These are phyloP conservation scores for Bos javanicus DNA, from an alignment of 2,113 vertebrate genomes.

Conservation along the genomic window DNA sequence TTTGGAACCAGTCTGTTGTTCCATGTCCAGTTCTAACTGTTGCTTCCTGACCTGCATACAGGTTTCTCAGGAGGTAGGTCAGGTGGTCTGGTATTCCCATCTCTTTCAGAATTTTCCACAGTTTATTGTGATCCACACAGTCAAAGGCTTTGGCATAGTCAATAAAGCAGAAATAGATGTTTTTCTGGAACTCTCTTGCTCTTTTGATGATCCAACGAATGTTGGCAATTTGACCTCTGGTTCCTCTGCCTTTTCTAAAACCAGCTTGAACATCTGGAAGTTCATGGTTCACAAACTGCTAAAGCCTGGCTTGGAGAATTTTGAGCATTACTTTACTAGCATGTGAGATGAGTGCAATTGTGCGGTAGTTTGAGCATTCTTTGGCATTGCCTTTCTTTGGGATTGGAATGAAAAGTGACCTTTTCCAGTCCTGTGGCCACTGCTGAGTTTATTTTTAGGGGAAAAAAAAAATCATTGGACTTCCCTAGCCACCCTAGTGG, in stretches of 20 bases:
- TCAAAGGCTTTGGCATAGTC: background rate
- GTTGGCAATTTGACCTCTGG: background rate
- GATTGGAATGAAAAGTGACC: background rate
- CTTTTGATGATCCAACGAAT: background rate
- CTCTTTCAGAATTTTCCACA: background rate
- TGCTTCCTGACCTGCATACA: background rate
- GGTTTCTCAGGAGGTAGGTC: background rate
- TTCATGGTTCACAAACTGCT: background rate
- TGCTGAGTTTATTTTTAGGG: background rate
- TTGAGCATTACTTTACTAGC: background rate
- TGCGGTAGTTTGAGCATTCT: background rate
- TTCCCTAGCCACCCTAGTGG: background rate
- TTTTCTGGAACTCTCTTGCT: background rate
- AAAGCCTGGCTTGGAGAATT: background rate
- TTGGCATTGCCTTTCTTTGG: background rate
- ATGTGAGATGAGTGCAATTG: background rate
- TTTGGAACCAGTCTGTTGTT: background rate
- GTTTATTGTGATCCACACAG: background rate
- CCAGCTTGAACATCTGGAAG: background rate
- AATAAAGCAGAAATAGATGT: background rate
- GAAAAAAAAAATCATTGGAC: background rate
- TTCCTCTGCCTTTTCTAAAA: background rate
- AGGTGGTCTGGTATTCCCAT: background rate
- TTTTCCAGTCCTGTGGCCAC: background rate
- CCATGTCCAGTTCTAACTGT: background rate